These are phyloP conservation scores for Thymelicus lineola DNA, from an alignment of 2,888 invertebrate species.

Conservation along the genomic window DNA sequence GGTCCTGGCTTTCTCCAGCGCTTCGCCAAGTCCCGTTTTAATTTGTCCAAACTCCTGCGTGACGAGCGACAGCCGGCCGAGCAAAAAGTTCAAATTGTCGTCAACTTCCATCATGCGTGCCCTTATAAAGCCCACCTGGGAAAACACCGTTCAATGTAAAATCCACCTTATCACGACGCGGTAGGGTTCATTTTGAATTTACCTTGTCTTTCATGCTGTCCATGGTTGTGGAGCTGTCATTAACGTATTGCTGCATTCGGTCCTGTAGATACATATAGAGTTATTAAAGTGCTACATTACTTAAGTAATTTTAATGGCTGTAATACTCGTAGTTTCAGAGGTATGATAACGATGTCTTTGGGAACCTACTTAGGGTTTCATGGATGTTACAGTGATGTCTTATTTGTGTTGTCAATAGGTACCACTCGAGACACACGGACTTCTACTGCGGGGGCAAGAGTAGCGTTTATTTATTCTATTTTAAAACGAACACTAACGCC, in stretches of 20 bases:
- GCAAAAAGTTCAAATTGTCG: slow-evolving; percentile 92
- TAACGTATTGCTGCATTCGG: slow-evolving; percentile 92
- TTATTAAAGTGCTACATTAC: slow-evolving; percentile 33
- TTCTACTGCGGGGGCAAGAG: no score
- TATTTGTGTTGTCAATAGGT: no score
- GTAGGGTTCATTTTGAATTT: slow-evolving; percentile 43
- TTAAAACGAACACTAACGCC: not conserved
- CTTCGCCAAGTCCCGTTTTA: slow-evolving; percentile 89
- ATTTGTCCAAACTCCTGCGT: slow-evolving; percentile 94
- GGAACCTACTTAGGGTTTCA: not conserved
- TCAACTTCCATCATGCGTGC: slow-evolving; percentile 91
- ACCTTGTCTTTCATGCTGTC: slow-evolving; percentile 92
- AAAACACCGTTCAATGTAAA: slow-evolving; percentile 31
- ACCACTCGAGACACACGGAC: no score
- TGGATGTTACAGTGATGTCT: no score
- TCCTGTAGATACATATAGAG: slow-evolving; percentile 75
- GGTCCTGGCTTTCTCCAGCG: slow-evolving; percentile 88
- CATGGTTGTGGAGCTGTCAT: slow-evolving; percentile 91
- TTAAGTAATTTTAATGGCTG: not conserved
- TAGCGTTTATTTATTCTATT: not conserved
- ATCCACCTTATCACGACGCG: slow-evolving; percentile 17
- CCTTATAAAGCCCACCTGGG: slow-evolving; percentile 90
- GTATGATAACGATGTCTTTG: not conserved
- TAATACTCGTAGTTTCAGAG: not conserved
- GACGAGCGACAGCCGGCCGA: slow-evolving; percentile 91